Evolutionary conservation across 2,113 vertebrate species (phyloP).

Genomic region (Anser cygnoides): DNA sequence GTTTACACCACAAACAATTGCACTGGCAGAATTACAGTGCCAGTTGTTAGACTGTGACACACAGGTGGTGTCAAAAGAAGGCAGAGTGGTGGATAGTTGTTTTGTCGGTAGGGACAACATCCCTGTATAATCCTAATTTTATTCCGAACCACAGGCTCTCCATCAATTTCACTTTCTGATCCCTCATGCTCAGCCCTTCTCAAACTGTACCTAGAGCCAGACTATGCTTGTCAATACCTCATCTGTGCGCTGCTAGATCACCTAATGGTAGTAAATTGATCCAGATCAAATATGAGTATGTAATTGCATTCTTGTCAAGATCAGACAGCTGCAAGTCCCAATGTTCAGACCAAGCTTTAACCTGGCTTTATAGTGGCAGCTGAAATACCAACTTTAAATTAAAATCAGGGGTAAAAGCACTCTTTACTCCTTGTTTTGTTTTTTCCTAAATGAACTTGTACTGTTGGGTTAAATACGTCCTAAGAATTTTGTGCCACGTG

Average conservation of each 20-base stretch:
- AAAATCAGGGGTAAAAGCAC: not conserved
- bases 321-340: not conserved
- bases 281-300: not conserved
- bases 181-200: not conserved
- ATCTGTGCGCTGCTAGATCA: not conserved
- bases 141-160: not conserved
- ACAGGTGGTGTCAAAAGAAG: not conserved
- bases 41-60: not conserved
- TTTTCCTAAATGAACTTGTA: not conserved
- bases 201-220: not conserved
- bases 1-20: not conserved
- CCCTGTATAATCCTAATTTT: not conserved
- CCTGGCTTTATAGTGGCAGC: not conserved
- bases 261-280: not conserved
- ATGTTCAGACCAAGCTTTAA: not conserved
- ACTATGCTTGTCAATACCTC: not conserved
- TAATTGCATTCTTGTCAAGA: not conserved
- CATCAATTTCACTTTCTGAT: not conserved
- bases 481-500: not conserved
- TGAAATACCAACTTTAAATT: rapidly evolving
- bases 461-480: not conserved
- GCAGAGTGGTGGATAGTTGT: not conserved
- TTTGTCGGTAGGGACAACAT: not conserved
- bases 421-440: not conserved
- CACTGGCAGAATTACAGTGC: not conserved